Evolutionary conservation across 2,797 vertebrate species (phyloP).

Genomic region (Anniella stebbinsi): DNA sequence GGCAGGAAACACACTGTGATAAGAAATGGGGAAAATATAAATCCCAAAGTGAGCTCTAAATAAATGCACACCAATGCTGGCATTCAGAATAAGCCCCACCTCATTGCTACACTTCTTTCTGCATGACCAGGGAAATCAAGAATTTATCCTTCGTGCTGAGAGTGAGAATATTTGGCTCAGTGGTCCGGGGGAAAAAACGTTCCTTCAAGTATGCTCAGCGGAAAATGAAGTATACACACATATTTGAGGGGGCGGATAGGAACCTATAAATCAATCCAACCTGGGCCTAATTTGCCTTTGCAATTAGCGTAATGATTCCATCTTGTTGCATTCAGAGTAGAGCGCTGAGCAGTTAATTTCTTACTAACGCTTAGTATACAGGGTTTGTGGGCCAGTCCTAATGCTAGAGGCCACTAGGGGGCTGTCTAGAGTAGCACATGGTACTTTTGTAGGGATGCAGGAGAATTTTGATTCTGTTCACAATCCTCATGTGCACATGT

Average conservation of each 20-base stretch:
- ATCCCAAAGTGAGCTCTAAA: background rate
- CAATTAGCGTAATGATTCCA: slow-evolving; percentile 37
- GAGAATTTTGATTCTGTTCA: too few relatives aligned
- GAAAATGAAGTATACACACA: background rate
- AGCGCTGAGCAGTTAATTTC: slow-evolving; percentile 18
- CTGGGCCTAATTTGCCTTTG: slow-evolving; percentile 17
- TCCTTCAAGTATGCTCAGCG: background rate
- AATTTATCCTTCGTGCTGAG: background rate
- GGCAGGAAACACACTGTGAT: background rate
- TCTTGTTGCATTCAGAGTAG: background rate
- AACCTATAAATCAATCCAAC: background rate
- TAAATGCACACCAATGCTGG: background rate
- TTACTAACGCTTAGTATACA: background rate
- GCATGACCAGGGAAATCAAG: background rate
- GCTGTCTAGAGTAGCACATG: background rate
- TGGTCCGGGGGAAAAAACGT: background rate
- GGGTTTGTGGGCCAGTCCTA: background rate
- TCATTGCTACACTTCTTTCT: background rate
- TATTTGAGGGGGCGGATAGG: background rate
- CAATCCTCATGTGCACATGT: too few relatives aligned
- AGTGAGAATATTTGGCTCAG: background rate
- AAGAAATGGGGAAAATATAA: background rate
- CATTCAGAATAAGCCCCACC: background rate
- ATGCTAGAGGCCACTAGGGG: background rate
- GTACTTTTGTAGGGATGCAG: background rate